These are phyloP conservation scores for Brevimyrus niger DNA, from an alignment of 2,113 vertebrate genomes.

Conservation along the genomic window DNA sequence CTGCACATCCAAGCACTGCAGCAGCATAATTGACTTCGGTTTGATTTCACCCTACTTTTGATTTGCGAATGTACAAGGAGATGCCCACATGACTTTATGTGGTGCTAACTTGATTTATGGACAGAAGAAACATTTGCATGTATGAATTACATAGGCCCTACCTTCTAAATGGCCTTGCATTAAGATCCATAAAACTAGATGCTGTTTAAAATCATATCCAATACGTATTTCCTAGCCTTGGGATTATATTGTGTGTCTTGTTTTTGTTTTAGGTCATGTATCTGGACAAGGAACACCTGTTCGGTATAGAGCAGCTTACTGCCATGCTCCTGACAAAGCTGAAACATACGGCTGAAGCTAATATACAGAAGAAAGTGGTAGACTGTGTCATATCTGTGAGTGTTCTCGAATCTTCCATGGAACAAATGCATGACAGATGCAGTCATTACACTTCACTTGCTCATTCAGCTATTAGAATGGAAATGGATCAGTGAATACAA, in stretches of 20 bases:
- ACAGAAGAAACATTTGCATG: not conserved
- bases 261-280: slow-evolving; percentile 62
- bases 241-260: not conserved
- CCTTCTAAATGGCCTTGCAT: not conserved
- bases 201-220: not conserved
- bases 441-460: not conserved
- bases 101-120: not conserved
- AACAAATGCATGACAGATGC: not conserved
- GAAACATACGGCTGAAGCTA: slow-evolving; percentile 70
- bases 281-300: slow-evolving; percentile 66
- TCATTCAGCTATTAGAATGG: not conserved
- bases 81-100: not conserved
- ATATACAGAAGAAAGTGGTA: slow-evolving; percentile 68
- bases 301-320: slow-evolving; percentile 69
- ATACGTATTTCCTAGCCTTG: not conserved
- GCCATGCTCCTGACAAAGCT: slow-evolving; percentile 74
- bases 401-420: slow-evolving; percentile 27
- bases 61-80: not conserved
- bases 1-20: not conserved
- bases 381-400: slow-evolving; percentile 80
- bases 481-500: not conserved
- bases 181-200: not conserved
- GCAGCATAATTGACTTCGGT: not conserved
- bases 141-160: not conserved
- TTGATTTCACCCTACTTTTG: not conserved